Percentiles rank a stretch among this genome's conserved stretches.
These are phyloP conservation scores for Heliangelus exortis DNA, from an alignment of 2,797 vertebrate species.

Conservation along the genomic window DNA sequence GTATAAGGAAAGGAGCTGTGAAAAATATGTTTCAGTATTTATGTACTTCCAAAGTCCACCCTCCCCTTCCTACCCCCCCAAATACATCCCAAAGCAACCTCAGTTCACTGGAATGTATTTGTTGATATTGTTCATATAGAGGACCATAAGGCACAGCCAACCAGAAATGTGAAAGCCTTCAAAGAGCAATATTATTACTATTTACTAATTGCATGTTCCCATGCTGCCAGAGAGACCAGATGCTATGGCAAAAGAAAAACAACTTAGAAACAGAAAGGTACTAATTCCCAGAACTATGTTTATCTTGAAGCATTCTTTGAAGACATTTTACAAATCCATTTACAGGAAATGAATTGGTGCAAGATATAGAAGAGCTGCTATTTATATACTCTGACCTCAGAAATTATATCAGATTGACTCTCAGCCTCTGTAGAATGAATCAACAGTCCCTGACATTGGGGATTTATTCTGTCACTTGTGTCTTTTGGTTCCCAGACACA, in stretches of 20 bases:
- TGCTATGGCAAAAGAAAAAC: not conserved
- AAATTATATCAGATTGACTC: slow-evolving; percentile 8
- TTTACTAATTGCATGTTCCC: slow-evolving; percentile 12
- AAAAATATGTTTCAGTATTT: not conserved
- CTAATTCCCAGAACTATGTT: not conserved
- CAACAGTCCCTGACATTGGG: not conserved
- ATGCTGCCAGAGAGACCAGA: not conserved
- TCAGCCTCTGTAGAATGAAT: not conserved
- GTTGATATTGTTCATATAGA: not conserved
- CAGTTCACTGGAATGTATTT: not conserved
- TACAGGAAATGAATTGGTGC: slow-evolving; percentile 33
- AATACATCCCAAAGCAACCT: not conserved
- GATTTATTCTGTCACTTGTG: slow-evolving; percentile 23
- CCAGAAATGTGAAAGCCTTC: not conserved
- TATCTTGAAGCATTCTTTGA: slow-evolving; percentile 13
- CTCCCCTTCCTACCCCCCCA: too few species aligned
- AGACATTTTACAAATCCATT: slow-evolving; percentile 37
- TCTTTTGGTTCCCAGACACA: not conserved
- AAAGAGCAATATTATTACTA: not conserved
- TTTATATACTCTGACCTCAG: slow-evolving; percentile 48
- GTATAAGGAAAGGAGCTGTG: not conserved
- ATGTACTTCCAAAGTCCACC: not conserved
- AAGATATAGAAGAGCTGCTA: not conserved
- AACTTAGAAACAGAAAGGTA: not conserved
- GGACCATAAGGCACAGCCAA: not conserved